Conservation (phyloP, 2,797 vertebrate genomes). For the Tiaroga cobitis region DNA sequence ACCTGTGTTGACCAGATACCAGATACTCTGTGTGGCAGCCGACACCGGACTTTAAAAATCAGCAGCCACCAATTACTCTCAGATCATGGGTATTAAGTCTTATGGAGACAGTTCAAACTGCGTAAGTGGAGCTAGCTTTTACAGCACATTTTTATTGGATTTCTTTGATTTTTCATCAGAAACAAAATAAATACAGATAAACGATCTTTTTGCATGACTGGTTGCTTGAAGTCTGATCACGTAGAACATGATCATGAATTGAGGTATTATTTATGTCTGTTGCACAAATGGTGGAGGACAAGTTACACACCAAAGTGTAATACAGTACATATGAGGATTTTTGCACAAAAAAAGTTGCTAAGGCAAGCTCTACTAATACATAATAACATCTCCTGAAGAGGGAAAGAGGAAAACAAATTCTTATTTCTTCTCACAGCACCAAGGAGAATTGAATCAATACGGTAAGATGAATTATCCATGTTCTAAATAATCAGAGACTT, state of each 20-base stretch:
- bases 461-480: slow-evolving; percentile 27
- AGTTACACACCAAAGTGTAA: not conserved
- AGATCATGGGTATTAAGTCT: slow-evolving; percentile 47
- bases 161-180: slow-evolving; percentile 12
- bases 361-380: not conserved
- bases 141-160: slow-evolving; percentile 23
- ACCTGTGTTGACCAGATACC: slow-evolving; percentile 40
- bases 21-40: slow-evolving; percentile 34
- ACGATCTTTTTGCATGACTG: not conserved
- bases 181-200: not conserved
- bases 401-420: slow-evolving; percentile 4
- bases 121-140: not conserved
- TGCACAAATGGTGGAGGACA: not conserved
- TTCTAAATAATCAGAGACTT: slow-evolving; percentile 22
- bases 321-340: not conserved
- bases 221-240: not conserved
- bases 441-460: slow-evolving; percentile 17
- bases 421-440: not conserved
- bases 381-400: not conserved
- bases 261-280: not conserved
- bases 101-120: slow-evolving; percentile 44
- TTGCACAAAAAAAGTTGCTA: not conserved
- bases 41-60: slow-evolving; percentile 45
- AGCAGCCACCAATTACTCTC: slow-evolving; percentile 57
- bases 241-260: not conserved